Evolutionary conservation across 2,113 vertebrate genomes (phyloP).

Genomic region (Halichoerus grypus): DNA sequence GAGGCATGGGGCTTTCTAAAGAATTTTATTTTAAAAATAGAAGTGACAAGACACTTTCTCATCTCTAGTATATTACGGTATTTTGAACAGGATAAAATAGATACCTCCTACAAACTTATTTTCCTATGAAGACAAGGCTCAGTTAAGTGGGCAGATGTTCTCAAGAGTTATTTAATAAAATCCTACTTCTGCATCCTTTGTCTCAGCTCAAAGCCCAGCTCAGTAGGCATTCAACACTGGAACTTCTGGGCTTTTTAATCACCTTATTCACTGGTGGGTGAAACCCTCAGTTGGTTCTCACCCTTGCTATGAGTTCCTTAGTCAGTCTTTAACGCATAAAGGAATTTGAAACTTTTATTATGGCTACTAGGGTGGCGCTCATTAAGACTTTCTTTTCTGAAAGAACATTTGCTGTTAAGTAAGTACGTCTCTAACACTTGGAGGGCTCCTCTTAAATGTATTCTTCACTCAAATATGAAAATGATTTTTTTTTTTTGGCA

Average conservation of each 20-base stretch:
- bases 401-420: not conserved
- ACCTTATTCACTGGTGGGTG: slow-evolving; percentile 10
- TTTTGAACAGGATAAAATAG: slow-evolving; percentile 12
- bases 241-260: slow-evolving; percentile 24
- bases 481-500: not conserved
- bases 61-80: not conserved
- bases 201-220: not conserved
- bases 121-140: slow-evolving; percentile 47
- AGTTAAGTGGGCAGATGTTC: slow-evolving; percentile 41
- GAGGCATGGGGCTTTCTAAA: slow-evolving; percentile 57
- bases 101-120: slow-evolving; percentile 26
- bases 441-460: not conserved
- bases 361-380: not conserved
- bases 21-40: slow-evolving; percentile 49
- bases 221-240: not conserved
- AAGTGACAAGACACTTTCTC: slow-evolving; percentile 58
- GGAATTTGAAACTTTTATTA: not conserved
- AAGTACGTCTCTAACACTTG: not conserved
- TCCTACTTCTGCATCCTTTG: not conserved
- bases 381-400: not conserved
- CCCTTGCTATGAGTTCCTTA: not conserved
- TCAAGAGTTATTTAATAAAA: slow-evolving; percentile 26
- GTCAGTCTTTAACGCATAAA: not conserved
- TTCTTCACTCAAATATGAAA: not conserved
- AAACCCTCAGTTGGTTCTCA: not conserved